Conservation (phyloP, 37 sponge, comb jelly and placozoan species). For the Tethya wilhelma region DNA sequence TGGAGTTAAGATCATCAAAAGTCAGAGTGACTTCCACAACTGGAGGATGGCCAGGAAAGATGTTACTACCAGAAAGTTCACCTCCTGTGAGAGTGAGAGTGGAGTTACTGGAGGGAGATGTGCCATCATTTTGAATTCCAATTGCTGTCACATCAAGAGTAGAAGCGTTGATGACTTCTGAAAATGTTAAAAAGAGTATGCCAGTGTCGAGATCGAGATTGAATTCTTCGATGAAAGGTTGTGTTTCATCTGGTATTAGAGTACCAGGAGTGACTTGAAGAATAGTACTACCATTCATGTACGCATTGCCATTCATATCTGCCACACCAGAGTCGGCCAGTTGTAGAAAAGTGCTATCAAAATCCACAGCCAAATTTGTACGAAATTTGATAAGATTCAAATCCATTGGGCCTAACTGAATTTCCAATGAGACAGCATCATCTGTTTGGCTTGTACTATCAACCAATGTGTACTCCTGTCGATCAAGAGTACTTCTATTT, state of each 20-base stretch:
- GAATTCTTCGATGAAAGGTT: conserved; percentile 49
- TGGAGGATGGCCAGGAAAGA: conserved; percentile 80
- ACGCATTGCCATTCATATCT: conserved; percentile 79
- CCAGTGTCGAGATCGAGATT: conserved; percentile 64
- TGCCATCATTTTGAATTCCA: conserved; percentile 29
- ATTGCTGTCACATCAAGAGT: conserved; percentile 61
- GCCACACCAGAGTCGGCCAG: conserved; percentile 33
- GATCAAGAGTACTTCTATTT: conserved; percentile 8
- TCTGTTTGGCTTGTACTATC: conserved; percentile 12
- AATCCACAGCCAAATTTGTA: conserved; percentile 40
- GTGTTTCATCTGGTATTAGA: conserved; percentile 45
- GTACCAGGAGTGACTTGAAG: conserved; percentile 20
- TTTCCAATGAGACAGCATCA: conserved; percentile 37
- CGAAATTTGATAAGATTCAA: conserved; percentile 74
- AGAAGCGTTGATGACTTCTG: conserved; percentile 74
- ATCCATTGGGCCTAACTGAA: conserved; percentile 67
- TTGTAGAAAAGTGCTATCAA: conserved; percentile 51
- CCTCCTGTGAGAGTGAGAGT: conserved; percentile 64
- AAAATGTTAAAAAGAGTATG: conserved; percentile 70
- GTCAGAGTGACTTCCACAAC: conserved; percentile 50
- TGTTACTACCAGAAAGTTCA: conserved; percentile 57
- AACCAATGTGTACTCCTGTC: conserved; percentile 37
- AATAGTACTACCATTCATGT: conserved; percentile 24
- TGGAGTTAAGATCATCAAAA: conserved; percentile 63
- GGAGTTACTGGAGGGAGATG: not conserved